Conservation (phyloP, 2,113 vertebrate species). For the Bagarius yarrelli region DNA sequence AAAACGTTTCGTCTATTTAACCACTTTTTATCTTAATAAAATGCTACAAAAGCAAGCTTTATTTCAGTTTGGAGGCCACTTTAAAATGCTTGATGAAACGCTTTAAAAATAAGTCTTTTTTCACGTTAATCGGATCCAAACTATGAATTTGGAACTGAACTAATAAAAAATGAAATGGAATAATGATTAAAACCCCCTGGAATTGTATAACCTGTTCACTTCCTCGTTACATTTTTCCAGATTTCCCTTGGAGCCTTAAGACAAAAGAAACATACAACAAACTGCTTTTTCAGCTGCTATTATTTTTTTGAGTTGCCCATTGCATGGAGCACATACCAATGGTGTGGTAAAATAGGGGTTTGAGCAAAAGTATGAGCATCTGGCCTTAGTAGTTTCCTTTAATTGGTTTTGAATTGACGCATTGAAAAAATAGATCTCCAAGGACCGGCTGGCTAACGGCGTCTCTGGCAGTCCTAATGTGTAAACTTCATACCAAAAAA, state of each 20-base stretch:
- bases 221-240: conserved; percentile 68
- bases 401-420: conserved; percentile 59
- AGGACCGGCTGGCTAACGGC: conserved; percentile 52
- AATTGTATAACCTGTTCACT: conserved; percentile 72
- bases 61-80: no score
- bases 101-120: neutral
- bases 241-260: conserved; percentile 69
- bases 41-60: no score
- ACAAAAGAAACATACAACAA: conserved; percentile 70
- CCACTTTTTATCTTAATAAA: no score
- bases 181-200: conserved; percentile 62
- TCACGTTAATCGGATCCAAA: neutral
- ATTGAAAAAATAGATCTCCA: conserved; percentile 58
- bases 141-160: conserved; percentile 17
- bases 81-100: no score
- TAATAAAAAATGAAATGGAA: no score
- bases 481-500: conserved; percentile 42
- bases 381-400: conserved; percentile 59
- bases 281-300: conserved; percentile 59
- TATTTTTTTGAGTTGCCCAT: conserved; percentile 59
- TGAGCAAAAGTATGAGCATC: conserved; percentile 72
- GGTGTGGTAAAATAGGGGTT: conserved; percentile 68
- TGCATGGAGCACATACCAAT: conserved; percentile 70
- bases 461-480: conserved; percentile 50
- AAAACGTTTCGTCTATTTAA: no score